Evolutionary conservation across 2,113 vertebrate genomes (phyloP).

Genomic region (Ornithorhynchus anatinus): DNA sequence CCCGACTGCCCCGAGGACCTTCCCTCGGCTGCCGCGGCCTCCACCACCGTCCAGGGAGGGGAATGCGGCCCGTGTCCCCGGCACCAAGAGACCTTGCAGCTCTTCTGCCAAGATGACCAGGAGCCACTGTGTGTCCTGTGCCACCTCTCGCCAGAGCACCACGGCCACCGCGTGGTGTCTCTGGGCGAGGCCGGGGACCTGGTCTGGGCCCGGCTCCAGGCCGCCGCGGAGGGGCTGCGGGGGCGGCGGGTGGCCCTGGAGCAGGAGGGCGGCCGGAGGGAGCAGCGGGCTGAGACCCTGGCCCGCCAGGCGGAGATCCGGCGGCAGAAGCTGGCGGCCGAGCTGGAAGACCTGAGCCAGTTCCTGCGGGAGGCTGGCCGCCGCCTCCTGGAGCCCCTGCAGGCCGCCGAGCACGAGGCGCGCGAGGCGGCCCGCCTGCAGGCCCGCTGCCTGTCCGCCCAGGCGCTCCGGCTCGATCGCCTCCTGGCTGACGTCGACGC

Average conservation of each 20-base stretch:
- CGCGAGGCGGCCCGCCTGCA: not conserved
- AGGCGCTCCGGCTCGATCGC: not conserved
- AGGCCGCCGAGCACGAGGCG: not conserved
- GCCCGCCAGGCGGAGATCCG: not conserved
- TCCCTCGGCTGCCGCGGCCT: too few species aligned
- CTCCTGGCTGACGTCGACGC: not conserved
- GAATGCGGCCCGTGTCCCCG: not conserved
- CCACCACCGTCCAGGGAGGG: too few species aligned
- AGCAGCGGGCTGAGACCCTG: not conserved
- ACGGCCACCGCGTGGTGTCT: not conserved
- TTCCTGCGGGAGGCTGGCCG: too few species aligned
- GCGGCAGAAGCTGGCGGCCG: not conserved
- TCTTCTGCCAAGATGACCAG: not conserved
- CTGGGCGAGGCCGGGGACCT: not conserved
- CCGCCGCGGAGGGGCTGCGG: not conserved
- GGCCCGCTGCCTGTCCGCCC: not conserved
- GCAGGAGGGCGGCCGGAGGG: not conserved
- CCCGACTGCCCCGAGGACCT: too few species aligned
- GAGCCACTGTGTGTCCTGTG: not conserved
- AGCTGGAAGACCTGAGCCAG: not conserved
- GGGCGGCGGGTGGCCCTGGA: not conserved
- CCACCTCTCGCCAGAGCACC: not conserved
- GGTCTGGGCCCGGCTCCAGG: not conserved
- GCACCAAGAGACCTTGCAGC: not conserved
- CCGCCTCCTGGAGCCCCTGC: not conserved